phyloP scores from a whole-genome alignment of 2,888 invertebrate species.

The Ophonus ardosiacus region DNA sequence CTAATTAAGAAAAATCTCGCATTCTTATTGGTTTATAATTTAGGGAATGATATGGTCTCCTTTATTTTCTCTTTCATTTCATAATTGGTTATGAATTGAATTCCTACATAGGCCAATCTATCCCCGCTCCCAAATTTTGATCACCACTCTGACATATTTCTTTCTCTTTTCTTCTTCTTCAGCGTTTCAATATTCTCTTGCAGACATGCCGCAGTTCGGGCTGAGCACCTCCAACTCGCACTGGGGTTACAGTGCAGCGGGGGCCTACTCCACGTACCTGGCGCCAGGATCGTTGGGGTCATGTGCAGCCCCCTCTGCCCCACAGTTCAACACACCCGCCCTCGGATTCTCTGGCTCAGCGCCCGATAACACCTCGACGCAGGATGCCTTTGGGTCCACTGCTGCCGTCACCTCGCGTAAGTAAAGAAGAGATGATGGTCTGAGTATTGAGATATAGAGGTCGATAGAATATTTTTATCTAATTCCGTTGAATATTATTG shows the following conservation, averaged over 20 bases:
- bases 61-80: no score
- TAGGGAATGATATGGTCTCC: no score
- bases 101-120: not conserved
- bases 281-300: slow-evolving; percentile 83
- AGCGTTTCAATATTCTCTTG: slow-evolving; percentile 65
- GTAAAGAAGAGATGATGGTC: slow-evolving; percentile 64
- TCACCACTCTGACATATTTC: no score
- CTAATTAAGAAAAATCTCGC: no score
- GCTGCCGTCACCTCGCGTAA: slow-evolving; percentile 74
- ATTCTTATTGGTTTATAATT: no score
- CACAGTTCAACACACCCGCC: slow-evolving; percentile 86
- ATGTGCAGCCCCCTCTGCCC: slow-evolving; percentile 84
- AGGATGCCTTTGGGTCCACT: slow-evolving; percentile 75
- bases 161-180: no score
- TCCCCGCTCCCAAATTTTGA: not conserved
- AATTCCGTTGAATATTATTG: no score
- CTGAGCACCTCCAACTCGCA: slow-evolving; percentile 90
- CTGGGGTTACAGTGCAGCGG: slow-evolving; percentile 92
- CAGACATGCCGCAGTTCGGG: slow-evolving; percentile 93
- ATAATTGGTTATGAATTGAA: not conserved
- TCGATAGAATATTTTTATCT: no score
- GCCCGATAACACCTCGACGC: slow-evolving; percentile 80
- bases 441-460: not conserved
- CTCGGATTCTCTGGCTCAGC: slow-evolving; percentile 85
- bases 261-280: slow-evolving; percentile 91